phyloP scores from a whole-genome alignment of 2,888 invertebrate genomes.

The Erebia epiphron region DNA sequence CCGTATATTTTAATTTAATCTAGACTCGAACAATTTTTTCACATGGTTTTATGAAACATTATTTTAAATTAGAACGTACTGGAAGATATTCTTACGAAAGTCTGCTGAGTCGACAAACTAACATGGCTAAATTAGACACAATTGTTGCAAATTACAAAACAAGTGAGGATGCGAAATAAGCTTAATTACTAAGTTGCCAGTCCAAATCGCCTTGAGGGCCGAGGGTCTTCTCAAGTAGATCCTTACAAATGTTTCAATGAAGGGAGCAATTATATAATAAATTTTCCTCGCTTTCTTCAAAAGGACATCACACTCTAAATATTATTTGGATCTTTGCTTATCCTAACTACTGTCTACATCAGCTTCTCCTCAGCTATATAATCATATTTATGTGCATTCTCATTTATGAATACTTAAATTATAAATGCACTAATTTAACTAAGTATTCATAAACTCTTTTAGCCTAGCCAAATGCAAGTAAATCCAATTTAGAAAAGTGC shows the following conservation, averaged over 20 bases:
- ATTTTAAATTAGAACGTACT: background rate
- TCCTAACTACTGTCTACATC: constrained; percentile 5
- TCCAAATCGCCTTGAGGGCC: constrained; percentile 65
- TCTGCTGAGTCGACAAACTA: constrained; percentile 20
- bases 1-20: background rate
- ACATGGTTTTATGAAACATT: background rate
- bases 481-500: constrained; percentile 40
- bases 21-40: background rate
- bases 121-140: constrained; percentile 53
- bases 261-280: constrained; percentile 72
- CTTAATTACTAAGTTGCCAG: constrained; percentile 77
- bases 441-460: constrained; percentile 3
- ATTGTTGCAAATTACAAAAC: constrained; percentile 68
- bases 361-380: too few relatives aligned
- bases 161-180: constrained; percentile 72
- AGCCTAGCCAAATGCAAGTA: constrained; percentile 35
- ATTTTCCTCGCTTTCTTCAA: constrained; percentile 63
- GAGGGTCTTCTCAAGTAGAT: constrained; percentile 64
- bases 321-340: constrained; percentile 26
- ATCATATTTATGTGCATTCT: too few relatives aligned
- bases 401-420: too few relatives aligned
- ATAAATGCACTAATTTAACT: too few relatives aligned
- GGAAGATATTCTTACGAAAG: background rate
- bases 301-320: constrained; percentile 52
- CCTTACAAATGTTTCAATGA: constrained; percentile 71